Base-by-base conservation (phyloP, 64 coral and sea anemone genomes). In the Exaiptasia diaphana region DNA sequence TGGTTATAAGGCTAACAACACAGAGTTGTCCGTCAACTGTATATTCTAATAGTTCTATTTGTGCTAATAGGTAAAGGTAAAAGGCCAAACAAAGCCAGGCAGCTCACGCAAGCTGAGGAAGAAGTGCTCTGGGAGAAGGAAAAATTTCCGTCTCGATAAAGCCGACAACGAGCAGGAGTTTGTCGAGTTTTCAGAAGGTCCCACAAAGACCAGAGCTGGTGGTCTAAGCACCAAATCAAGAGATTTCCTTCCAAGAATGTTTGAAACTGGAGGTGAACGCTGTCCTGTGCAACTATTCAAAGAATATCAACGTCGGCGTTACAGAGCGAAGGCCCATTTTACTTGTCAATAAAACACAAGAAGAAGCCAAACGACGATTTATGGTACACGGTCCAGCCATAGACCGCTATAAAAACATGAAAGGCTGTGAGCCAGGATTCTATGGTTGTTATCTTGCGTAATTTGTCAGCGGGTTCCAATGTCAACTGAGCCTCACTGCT, bases 231-330 rank as follows among this genome's bases (percentile, higher is more conserved):
- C 71, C 71, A 80, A 88, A 40, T 64, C 45, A 22, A 18, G 65
- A 78, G n/a, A 21, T 21, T 53, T 72, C 28, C 50, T 59, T 5
- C 65, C 64, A 25, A 73, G 53, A 41, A 71, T 41, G 17, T 79
- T 90, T 62, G 72, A 67, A 0, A 65, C 43, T 53, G 69, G 78
- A 58, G 86, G 46, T 20, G 55, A 75, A 0, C 82, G 57, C 41
- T 76, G 87, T 64, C 78, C 46, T 34, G 87, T 90, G 22, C 22
- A 39, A 18, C 39, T 68, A 1, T 90, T 82, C 43, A 64, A 75
- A 60, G 37, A 82, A 43, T 82, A 44, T 37, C 27, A 73, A 14
- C 49, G 18, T 25, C 76, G 21, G 42, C 65, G 76, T 2, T 73
- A 32, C 38, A 29, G 1, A 33, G 21, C 46, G 68, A 14, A 1